These are phyloP conservation scores for Hanleya hanleyi DNA, from an alignment of 2,888 invertebrate genomes.

Conservation along the genomic window DNA sequence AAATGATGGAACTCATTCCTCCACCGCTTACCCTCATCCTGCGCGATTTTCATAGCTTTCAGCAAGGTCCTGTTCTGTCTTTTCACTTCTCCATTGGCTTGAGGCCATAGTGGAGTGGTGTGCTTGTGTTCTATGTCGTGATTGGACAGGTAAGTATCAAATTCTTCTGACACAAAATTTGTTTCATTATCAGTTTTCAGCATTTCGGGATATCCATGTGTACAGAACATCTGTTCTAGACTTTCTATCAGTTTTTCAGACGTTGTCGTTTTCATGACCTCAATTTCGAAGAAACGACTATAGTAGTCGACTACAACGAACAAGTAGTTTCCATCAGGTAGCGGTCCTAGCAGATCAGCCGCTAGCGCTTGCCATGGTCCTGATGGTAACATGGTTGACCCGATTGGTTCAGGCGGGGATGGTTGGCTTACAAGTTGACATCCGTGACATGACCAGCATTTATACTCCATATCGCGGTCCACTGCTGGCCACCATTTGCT, in stretches of 20 bases:
- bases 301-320: slow-evolving; percentile 31
- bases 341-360: slow-evolving; percentile 25
- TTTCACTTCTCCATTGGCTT: slow-evolving; percentile 28
- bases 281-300: slow-evolving; percentile 19
- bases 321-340: slow-evolving; percentile 19
- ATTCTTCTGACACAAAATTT: slow-evolving; percentile 10
- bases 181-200: slow-evolving; percentile 19
- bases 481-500: slow-evolving; percentile 40
- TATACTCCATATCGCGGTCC: slow-evolving; percentile 14
- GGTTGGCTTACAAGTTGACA: slow-evolving; percentile 13
- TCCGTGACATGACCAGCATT: slow-evolving; percentile 7
- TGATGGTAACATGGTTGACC: slow-evolving; percentile 14
- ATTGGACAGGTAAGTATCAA: slow-evolving; percentile 7
- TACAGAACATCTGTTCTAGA: slow-evolving; percentile 17
- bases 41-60: slow-evolving; percentile 25
- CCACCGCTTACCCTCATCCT: slow-evolving; percentile 23
- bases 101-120: slow-evolving; percentile 24
- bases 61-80: slow-evolving; percentile 23
- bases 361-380: slow-evolving; percentile 27
- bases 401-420: slow-evolving; percentile 21
- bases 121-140: slow-evolving; percentile 10
- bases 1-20: slow-evolving; percentile 19
- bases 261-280: slow-evolving; percentile 16
- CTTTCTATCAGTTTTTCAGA: slow-evolving; percentile 18
- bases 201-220: slow-evolving; percentile 18